Conservation (phyloP, 1,140 invertebrate species). For the Harlomillsia oculata region DNA sequence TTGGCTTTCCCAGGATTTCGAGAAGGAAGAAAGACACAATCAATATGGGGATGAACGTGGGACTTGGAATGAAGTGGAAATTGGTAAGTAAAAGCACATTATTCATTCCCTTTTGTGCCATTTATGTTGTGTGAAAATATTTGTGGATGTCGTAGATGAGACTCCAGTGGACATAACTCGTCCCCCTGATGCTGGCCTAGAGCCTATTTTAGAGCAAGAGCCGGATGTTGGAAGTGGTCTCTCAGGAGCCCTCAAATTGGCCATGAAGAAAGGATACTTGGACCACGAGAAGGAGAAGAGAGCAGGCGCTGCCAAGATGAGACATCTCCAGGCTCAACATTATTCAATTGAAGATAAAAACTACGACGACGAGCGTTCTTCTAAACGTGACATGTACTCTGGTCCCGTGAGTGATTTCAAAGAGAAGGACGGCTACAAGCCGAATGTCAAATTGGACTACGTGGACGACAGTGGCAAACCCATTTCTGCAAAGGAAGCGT, state of each 20-base stretch:
- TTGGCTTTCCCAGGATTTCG: slow-evolving; percentile 49
- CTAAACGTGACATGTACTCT: slow-evolving; percentile 62
- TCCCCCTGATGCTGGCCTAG: slow-evolving; percentile 44
- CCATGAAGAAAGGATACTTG: slow-evolving; percentile 90
- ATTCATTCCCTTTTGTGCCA: slow-evolving; percentile 5
- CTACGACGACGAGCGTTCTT: slow-evolving; percentile 75
- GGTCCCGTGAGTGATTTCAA: slow-evolving; percentile 86
- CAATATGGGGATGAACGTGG: slow-evolving; percentile 44
- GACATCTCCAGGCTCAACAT: slow-evolving; percentile 74
- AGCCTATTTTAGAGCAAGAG: slow-evolving; percentile 83
- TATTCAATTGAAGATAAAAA: slow-evolving; percentile 97
- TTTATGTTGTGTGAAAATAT: too few species aligned
- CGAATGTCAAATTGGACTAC: slow-evolving; percentile 93
- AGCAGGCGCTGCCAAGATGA: slow-evolving; percentile 60
- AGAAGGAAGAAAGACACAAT: slow-evolving; percentile 43
- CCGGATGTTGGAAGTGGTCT: slow-evolving; percentile 86
- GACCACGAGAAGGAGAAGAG: slow-evolving; percentile 67
- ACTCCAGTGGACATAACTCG: slow-evolving; percentile 36
- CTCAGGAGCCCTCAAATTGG: slow-evolving; percentile 80
- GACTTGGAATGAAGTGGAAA: slow-evolving; percentile 62
- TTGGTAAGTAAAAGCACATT: slow-evolving; percentile 41
- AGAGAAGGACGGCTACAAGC: slow-evolving; percentile 87
- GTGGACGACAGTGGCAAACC: slow-evolving; percentile 89
- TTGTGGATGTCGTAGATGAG: slow-evolving; percentile 36
- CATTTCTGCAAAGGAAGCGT: slow-evolving; percentile 91